Evolutionary conservation across 2,888 invertebrate species (phyloP).

Genomic region (Dromius quadrimaculatus): DNA sequence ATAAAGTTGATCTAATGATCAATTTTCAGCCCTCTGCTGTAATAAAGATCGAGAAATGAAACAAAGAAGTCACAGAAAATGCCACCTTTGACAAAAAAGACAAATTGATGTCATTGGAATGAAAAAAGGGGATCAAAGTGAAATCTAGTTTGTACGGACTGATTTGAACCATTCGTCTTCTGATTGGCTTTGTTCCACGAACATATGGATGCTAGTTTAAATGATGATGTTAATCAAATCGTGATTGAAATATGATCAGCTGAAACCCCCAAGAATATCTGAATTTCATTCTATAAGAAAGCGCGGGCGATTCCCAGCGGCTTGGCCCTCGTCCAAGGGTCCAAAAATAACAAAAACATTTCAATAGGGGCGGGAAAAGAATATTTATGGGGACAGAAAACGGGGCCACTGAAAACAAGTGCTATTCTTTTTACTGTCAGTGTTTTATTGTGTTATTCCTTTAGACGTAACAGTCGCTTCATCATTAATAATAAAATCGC

Average conservation of each 20-base stretch:
- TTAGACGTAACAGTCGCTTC: background rate
- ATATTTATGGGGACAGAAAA: constrained; percentile 43
- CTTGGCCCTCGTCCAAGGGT: constrained; percentile 47
- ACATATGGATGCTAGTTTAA: constrained; percentile 18
- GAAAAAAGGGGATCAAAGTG: constrained; percentile 3
- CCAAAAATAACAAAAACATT: constrained; percentile 51
- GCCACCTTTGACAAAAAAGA: background rate
- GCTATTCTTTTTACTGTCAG: constrained; percentile 47
- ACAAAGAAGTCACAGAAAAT: constrained; percentile 22
- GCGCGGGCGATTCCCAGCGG: constrained; percentile 11
- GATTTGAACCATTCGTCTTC: too few relatives aligned
- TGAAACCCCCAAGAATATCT: constrained; percentile 34
- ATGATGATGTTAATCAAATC: constrained; percentile 27
- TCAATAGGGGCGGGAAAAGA: constrained; percentile 37
- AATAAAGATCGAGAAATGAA: constrained; percentile 11
- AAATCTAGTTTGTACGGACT: too few relatives aligned
- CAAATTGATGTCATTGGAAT: constrained; percentile 16
- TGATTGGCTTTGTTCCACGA: too few relatives aligned
- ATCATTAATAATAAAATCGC: constrained; percentile 50
- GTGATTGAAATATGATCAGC: constrained; percentile 35
- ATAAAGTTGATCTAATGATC: constrained; percentile 33
- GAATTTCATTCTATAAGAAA: constrained; percentile 48
- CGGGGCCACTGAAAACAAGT: constrained; percentile 42
- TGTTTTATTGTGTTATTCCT: constrained; percentile 47
- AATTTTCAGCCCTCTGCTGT: constrained; percentile 3